A percentile compares a stretch with the other conserved stretches of the same genome.
phyloP scores from a whole-genome alignment of 2,113 vertebrate genomes.

The Camelus bactrianus region DNA sequence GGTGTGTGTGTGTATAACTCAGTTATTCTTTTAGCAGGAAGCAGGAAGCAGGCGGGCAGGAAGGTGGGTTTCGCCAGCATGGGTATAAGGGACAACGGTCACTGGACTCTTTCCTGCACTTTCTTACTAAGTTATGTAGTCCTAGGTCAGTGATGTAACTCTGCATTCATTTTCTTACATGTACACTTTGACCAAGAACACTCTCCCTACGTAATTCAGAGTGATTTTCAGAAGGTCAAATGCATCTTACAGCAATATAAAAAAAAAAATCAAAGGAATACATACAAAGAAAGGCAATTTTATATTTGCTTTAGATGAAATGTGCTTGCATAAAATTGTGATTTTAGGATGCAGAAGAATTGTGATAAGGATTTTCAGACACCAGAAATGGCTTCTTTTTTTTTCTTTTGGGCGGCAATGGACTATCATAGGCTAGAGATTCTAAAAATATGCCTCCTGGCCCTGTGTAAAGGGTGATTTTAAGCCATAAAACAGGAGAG shows the following conservation, averaged over 20 bases:
- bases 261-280: conserved; percentile 20
- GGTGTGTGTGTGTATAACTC: not conserved
- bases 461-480: not conserved
- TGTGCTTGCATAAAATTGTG: not conserved
- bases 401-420: not conserved
- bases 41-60: not conserved
- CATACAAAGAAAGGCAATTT: not conserved
- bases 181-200: not conserved
- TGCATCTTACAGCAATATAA: not conserved
- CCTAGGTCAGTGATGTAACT: not conserved
- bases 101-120: not conserved
- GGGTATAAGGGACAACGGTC: not conserved
- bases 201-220: not conserved
- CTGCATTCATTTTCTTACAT: not conserved
- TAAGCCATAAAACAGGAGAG: not conserved
- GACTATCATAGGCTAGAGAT: not conserved
- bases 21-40: not conserved
- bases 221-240: not conserved
- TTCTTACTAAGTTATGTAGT: not conserved
- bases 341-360: not conserved
- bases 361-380: not conserved
- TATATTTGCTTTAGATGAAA: not conserved
- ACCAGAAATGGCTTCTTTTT: not conserved
- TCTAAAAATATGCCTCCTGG: not conserved
- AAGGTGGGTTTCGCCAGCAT: not conserved